Conservation (phyloP, 64 coral and sea anemone genomes). For the Dendronephthya gigantea region DNA sequence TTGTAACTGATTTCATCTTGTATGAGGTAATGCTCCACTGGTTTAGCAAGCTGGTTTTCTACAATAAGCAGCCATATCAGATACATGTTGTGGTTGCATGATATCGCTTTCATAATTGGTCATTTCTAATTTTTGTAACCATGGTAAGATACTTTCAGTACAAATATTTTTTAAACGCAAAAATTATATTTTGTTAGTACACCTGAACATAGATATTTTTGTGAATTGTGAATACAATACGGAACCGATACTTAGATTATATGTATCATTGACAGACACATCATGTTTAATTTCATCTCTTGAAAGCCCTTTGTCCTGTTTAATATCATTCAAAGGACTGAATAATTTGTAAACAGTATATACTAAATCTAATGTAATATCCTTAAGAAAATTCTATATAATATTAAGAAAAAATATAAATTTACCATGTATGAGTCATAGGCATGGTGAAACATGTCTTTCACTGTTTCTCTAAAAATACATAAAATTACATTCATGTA, state of each 20-base stretch:
- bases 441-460: conserved; percentile 98
- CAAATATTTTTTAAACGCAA: neutral
- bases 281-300: neutral
- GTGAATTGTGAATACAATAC: too few relatives aligned
- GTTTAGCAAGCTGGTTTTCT: too few relatives aligned
- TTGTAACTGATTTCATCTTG: too few relatives aligned
- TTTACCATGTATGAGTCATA: conserved; percentile 95
- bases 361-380: neutral
- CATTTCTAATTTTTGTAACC: neutral
- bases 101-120: too few relatives aligned
- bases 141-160: neutral
- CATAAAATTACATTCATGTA: neutral
- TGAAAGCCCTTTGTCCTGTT: neutral
- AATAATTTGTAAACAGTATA: neutral
- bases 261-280: neutral
- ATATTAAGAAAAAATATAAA: neutral
- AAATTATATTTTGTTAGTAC: neutral
- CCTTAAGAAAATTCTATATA: neutral
- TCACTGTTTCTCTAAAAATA: conserved; percentile 59
- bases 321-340: neutral
- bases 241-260: too few relatives aligned
- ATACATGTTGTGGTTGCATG: too few relatives aligned
- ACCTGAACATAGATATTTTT: neutral
- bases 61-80: too few relatives aligned
- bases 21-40: too few relatives aligned